phyloP scores from a whole-genome alignment of 2,113 vertebrate species.

The Tricholaema leucomelas region DNA sequence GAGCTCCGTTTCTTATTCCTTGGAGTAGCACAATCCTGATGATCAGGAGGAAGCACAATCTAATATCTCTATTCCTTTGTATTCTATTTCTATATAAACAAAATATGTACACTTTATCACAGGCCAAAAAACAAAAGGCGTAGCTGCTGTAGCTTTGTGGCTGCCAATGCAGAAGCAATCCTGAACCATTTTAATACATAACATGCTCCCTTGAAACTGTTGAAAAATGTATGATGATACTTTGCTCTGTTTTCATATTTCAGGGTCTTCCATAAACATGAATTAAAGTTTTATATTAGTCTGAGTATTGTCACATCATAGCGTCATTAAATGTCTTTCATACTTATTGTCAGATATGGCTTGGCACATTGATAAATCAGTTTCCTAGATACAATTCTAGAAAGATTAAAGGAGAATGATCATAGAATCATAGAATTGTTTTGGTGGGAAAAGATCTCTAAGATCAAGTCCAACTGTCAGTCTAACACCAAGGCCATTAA shows the following conservation, averaged over 20 bases:
- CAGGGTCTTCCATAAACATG: slow-evolving; percentile 21
- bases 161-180: neutral
- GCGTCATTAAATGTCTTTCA: neutral
- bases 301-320: neutral
- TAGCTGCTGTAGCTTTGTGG: slow-evolving; percentile 1
- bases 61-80: slow-evolving; percentile 6
- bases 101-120: slow-evolving; percentile 16
- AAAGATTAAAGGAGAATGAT: neutral
- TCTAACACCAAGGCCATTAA: too few species aligned
- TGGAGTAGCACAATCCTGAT: neutral
- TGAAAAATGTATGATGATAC: slow-evolving; percentile 43
- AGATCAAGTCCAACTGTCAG: too few species aligned
- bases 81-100: slow-evolving; percentile 6
- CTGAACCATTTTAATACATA: slow-evolving; percentile 19
- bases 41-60: neutral
- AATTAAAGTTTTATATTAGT: slow-evolving; percentile 23
- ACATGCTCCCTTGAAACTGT: neutral
- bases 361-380: neutral
- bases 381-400: neutral
- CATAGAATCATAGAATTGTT: too few species aligned
- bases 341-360: neutral
- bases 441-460: too few species aligned
- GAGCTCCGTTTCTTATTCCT: slow-evolving; percentile 13
- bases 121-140: neutral
- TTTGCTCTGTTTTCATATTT: slow-evolving; percentile 29